These are phyloP conservation scores for Drosophila trapezifrons DNA, from an alignment of 1,140 invertebrate genomes.

Conservation along the genomic window DNA sequence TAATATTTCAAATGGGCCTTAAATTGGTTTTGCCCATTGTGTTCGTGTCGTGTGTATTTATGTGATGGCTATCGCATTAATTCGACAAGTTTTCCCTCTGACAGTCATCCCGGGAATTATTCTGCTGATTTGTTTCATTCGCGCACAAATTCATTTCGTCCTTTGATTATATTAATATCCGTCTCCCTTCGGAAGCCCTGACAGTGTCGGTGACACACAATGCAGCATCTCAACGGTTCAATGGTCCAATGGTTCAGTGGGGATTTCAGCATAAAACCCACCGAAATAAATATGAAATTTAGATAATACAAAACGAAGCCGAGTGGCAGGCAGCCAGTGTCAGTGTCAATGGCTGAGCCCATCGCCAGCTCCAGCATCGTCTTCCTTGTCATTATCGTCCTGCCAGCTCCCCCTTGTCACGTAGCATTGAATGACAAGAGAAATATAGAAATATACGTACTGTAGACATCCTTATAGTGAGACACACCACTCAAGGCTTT, in stretches of 20 bases:
- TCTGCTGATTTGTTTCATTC: constrained; percentile 33
- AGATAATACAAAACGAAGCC: constrained; percentile 37
- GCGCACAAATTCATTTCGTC: constrained; percentile 24
- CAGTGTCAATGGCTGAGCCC: constrained; percentile 18
- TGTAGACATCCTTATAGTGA: constrained; percentile 33
- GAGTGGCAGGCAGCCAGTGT: constrained; percentile 23
- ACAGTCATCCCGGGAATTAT: constrained; percentile 29
- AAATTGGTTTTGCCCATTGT: constrained; percentile 41
- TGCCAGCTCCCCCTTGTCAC: constrained; percentile 36
- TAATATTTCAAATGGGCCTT: constrained; percentile 51
- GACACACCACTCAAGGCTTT: constrained; percentile 44
- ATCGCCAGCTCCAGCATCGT: constrained; percentile 12
- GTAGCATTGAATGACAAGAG: constrained; percentile 51
- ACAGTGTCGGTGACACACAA: constrained; percentile 1
- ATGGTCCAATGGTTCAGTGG: neutral
- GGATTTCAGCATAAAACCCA: constrained; percentile 14
- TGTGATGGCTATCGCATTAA: constrained; percentile 51
- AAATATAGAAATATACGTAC: constrained; percentile 65
- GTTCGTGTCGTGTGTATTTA: constrained; percentile 47
- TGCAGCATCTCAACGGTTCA: constrained; percentile 5
- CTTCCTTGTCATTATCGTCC: constrained; percentile 16
- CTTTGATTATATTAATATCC: constrained; percentile 30
- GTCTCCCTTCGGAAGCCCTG: neutral
- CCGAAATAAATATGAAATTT: constrained; percentile 47
- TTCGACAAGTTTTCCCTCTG: constrained; percentile 40